A percentile compares a stretch with the other conserved stretches of the same genome.
phyloP scores from a whole-genome alignment of 1,140 invertebrate species.

The Saccostrea cuccullata region DNA sequence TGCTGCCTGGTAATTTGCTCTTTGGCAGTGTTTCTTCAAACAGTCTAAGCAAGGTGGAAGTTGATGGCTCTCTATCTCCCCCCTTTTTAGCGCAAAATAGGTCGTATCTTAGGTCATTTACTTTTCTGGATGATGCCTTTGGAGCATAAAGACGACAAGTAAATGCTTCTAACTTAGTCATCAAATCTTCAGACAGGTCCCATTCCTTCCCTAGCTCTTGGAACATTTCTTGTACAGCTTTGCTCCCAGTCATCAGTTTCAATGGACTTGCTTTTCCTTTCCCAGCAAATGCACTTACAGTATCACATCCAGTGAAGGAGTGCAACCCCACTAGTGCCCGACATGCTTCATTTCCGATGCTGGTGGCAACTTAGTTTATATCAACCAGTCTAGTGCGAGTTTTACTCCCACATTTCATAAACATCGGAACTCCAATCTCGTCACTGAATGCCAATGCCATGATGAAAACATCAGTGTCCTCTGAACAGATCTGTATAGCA shows the following conservation, averaged over 20 bases:
- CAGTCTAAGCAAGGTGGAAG: conserved; percentile 30
- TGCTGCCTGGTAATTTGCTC: conserved; percentile 57
- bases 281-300: conserved; percentile 46
- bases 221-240: conserved; percentile 1
- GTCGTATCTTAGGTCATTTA: conserved; percentile 55
- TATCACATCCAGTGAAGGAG: conserved; percentile 52
- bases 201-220: conserved; percentile 40
- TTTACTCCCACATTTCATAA: background rate
- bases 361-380: background rate
- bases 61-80: conserved; percentile 48
- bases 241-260: no score
- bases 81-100: conserved; percentile 45
- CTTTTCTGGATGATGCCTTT: conserved; percentile 19
- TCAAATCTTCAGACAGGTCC: conserved; percentile 23
- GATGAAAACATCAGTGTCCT: conserved; percentile 56
- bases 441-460: conserved; percentile 31
- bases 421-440: background rate
- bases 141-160: background rate
- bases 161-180: conserved; percentile 18
- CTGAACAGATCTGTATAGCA: conserved; percentile 30
- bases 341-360: conserved; percentile 40
- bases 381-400: conserved; percentile 38
- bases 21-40: conserved; percentile 42
- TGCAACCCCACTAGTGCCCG: conserved; percentile 51
- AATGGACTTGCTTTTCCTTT: conserved; percentile 40